Evolutionary conservation across 1,140 invertebrate genomes (phyloP), one percentile per base, ranked within the genome.

Genomic region (Nilaparvata lugens): DNA sequence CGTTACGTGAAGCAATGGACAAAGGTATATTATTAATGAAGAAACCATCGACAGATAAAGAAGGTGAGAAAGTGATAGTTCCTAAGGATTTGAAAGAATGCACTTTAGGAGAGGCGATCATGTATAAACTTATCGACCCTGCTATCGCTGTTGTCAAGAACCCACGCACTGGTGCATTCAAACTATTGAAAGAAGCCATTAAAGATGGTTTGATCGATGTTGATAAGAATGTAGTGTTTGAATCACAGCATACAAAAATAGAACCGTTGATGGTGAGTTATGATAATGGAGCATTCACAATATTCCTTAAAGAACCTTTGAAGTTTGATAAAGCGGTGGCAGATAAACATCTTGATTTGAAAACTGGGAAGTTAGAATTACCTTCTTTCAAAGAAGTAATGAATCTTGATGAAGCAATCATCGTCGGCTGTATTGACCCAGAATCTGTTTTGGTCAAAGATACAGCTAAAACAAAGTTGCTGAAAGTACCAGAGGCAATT

Each of bases 401-500:
- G n/a, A 85, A 85, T 14, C 77, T 97, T 13, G 88, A 90, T 77
- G 89, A 95, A 69, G 91, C 93, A 1, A 79, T 92, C 52, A 80
- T 81, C 60, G 76, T 85, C 18, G 91, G 93, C 57, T 82, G 90
- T 31, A 83, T 97, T 51, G 90, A 96, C 77, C 84, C 91, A 0
- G 84, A 92, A 72, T 90, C 91, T 7, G 91, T 88, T 28, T 74
- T 94, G 57, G 83, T 95, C 42, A 95, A 94, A 80, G 91, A 95
- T 76, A 81, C 83, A 62, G 81, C 85, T 64, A 90, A 89, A 69
- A 85, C 85, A 67, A 85, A 86, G 68, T 73, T 95, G 58, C 79
- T 93, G 7, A 91, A 89, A 68, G 77, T 96, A 57, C 83, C 86
- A 21, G 91, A 94, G 71, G 92, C 89, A 14, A 91, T 90, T 74